phyloP scores from a whole-genome alignment of 2,797 vertebrate species.

The Cuniculus paca region DNA sequence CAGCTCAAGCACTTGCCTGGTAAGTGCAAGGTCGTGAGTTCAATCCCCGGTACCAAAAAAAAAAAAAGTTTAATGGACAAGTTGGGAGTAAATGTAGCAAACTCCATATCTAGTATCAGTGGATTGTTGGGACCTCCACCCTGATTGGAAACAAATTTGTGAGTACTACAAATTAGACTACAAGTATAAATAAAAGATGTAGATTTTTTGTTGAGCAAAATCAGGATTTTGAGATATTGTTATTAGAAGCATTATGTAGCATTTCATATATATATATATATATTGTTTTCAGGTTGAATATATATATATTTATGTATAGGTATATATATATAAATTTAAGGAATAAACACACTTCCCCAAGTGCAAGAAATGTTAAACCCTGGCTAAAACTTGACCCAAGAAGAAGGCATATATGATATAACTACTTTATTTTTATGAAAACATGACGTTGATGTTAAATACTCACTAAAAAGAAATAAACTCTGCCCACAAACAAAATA shows the following conservation, averaged over 20 bases:
- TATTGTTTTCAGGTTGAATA: too few relatives aligned
- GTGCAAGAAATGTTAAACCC: background rate
- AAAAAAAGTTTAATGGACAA: background rate
- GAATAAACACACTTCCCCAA: background rate
- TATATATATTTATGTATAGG: too few relatives aligned
- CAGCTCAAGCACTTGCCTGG: too few relatives aligned
- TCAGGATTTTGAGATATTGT: background rate
- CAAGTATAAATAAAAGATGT: background rate
- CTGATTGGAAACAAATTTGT: background rate
- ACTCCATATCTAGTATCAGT: background rate
- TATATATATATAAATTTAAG: background rate
- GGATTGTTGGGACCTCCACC: background rate
- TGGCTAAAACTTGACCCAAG: background rate
- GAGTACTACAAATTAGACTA: accelerated
- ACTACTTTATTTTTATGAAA: background rate
- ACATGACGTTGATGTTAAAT: background rate
- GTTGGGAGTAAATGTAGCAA: background rate
- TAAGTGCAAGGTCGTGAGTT: too few relatives aligned
- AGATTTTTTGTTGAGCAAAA: background rate
- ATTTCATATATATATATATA: background rate
- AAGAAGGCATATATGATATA: background rate
- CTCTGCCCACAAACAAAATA: background rate
- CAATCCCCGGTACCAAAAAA: too few relatives aligned
- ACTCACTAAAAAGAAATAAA: background rate
- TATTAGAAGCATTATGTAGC: background rate